Evolutionary conservation across 2,797 vertebrate species (phyloP).

Genomic region (Pipistrellus pipistrellus): DNA sequence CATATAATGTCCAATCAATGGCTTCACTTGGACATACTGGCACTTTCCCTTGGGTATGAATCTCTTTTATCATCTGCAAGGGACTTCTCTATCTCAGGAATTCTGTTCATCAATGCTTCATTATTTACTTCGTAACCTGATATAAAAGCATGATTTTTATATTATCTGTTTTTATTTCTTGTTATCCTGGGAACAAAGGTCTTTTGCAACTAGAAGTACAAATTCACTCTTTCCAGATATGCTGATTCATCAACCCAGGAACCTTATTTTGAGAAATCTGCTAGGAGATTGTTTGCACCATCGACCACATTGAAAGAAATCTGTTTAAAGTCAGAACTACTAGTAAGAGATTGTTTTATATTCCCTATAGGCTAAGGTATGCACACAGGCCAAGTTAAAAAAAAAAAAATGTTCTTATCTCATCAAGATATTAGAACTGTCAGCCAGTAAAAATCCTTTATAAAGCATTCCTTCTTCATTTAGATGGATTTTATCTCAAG

Average conservation of each 20-base stretch:
- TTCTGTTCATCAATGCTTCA: slow-evolving; percentile 1
- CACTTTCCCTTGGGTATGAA: background rate
- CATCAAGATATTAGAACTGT: slow-evolving; percentile 13
- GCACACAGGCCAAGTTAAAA: background rate
- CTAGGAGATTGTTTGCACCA: background rate
- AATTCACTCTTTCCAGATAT: slow-evolving; percentile 1
- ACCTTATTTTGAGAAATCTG: slow-evolving; percentile 34
- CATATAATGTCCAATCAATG: background rate
- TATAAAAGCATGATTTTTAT: slow-evolving; percentile 29
- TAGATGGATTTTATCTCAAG: background rate
- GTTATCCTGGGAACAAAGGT: slow-evolving; percentile 26
- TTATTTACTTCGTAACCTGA: background rate
- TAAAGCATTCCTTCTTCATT: slow-evolving; percentile 31
- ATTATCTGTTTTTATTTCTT: slow-evolving; percentile 29
- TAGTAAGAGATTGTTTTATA: background rate
- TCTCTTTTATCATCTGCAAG: background rate
- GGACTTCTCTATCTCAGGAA: background rate
- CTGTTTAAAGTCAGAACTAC: slow-evolving; percentile 37
- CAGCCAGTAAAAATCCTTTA: background rate
- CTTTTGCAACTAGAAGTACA: slow-evolving; percentile 41
- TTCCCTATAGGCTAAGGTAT: background rate
- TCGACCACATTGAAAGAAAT: background rate
- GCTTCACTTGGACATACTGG: background rate
- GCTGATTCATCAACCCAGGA: slow-evolving; percentile 55
- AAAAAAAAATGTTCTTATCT: background rate